Evolutionary conservation across 2,113 vertebrate species (phyloP).

Genomic region (Microcebus ravelobensis): DNA sequence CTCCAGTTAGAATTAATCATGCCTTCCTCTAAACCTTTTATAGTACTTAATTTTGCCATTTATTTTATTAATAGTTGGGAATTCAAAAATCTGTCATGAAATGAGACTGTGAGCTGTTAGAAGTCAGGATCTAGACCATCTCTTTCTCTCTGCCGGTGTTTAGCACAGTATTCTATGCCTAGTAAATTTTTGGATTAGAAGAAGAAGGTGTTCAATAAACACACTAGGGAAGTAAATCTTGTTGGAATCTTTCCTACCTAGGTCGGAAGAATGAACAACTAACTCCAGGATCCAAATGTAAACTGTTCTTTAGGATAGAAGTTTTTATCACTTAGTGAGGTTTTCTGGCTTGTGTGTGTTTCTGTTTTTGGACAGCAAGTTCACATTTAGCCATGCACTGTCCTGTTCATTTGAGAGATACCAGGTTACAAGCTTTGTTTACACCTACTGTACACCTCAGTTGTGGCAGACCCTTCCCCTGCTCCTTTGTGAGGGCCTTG

Average conservation of each 20-base stretch:
- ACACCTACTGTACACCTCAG: neutral
- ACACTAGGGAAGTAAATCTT: neutral
- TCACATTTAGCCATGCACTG: neutral
- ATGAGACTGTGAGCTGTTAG: neutral
- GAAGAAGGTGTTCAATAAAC: slow-evolving; percentile 1
- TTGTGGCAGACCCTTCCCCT: neutral
- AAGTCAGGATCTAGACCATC: neutral
- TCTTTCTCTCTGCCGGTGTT: neutral
- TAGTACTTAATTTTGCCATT: neutral
- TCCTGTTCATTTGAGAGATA: neutral
- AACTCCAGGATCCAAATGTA: neutral
- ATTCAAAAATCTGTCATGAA: neutral
- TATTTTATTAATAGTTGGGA: neutral
- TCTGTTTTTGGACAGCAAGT: neutral
- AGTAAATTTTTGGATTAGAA: neutral
- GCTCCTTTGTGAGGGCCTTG: neutral
- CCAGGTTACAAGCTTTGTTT: neutral
- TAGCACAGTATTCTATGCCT: neutral
- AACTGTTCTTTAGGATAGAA: neutral
- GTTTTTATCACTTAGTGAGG: neutral
- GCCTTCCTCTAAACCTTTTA: neutral
- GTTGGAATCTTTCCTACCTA: neutral
- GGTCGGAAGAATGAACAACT: neutral
- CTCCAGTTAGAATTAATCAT: neutral
- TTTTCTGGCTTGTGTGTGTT: neutral